Percentiles rank a stretch among this genome's conserved stretches.
Evolutionary conservation across 2,113 vertebrate genomes (phyloP).

Genomic region (Raja brachyura): DNA sequence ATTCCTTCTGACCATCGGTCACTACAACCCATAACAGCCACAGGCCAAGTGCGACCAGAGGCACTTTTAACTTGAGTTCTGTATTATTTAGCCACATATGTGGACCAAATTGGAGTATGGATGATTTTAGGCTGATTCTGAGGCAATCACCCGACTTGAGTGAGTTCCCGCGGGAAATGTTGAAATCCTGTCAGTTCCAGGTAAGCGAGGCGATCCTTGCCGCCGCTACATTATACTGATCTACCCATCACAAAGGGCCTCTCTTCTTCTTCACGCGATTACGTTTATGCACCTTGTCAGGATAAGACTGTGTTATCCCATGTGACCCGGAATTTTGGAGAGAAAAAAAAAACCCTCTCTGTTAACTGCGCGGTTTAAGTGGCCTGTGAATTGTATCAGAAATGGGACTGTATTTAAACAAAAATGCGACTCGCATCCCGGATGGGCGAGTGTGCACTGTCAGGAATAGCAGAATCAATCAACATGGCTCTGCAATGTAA

Average conservation of each 20-base stretch:
- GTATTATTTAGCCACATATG: conserved; percentile 9
- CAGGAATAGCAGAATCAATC: neutral
- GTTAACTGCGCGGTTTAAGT: neutral
- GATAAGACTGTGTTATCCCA: neutral
- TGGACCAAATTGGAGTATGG: conserved; percentile 28
- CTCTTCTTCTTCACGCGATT: conserved; percentile 2
- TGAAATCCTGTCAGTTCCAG: conserved; percentile 37
- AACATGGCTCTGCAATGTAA: neutral
- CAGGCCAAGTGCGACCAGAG: conserved; percentile 28
- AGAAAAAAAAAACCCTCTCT: neutral
- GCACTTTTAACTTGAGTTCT: conserved; percentile 20
- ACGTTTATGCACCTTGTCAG: neutral
- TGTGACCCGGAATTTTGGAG: conserved; percentile 3
- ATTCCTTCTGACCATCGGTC: conserved; percentile 34
- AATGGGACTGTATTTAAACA: neutral
- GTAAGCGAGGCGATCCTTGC: conserved; percentile 20
- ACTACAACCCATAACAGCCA: conserved; percentile 32
- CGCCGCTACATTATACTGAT: conserved; percentile 6
- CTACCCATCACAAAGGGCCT: conserved; percentile 25
- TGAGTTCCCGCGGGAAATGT: conserved; percentile 30
- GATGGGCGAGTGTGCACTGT: neutral
- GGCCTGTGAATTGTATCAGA: conserved; percentile 5
- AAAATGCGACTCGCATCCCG: neutral
- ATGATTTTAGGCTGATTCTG: conserved; percentile 32
- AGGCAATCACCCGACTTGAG: conserved; percentile 34